Evolutionary conservation across 2,797 vertebrate species (phyloP).

Genomic region (Sandelia bainsii): DNA sequence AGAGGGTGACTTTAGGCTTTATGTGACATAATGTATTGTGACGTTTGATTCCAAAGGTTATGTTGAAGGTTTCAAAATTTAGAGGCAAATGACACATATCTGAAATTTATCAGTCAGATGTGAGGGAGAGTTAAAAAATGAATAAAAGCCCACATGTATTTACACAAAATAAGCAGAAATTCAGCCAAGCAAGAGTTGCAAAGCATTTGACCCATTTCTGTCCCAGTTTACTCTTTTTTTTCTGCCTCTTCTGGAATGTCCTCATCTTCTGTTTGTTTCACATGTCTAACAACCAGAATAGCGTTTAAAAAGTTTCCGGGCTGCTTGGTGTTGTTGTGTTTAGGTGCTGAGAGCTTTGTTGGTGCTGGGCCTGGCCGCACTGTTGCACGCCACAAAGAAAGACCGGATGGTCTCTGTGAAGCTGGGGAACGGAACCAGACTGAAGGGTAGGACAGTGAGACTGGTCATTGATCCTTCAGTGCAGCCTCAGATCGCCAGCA

Average conservation of each 20-base stretch:
- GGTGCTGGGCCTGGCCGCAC: slow-evolving; percentile 51
- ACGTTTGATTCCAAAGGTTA: not conserved
- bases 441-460: slow-evolving; percentile 12
- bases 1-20: not conserved
- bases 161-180: not conserved
- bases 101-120: not conserved
- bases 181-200: not conserved
- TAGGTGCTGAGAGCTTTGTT: slow-evolving; percentile 63
- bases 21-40: not conserved
- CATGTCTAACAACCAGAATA: not conserved
- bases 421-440: not conserved
- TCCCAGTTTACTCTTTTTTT: not conserved
- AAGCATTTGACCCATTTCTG: not conserved
- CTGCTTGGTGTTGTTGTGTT: not conserved
- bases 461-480: slow-evolving; percentile 36
- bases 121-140: not conserved
- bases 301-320: not conserved
- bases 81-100: not conserved
- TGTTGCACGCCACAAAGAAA: slow-evolving; percentile 9
- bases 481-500: not conserved
- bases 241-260: not conserved
- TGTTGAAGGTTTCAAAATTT: no score
- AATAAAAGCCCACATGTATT: not conserved
- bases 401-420: rapidly evolving
- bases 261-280: not conserved